Conservation (phyloP, 2,797 vertebrate genomes). For the Enteromius thamalakanensis region DNA sequence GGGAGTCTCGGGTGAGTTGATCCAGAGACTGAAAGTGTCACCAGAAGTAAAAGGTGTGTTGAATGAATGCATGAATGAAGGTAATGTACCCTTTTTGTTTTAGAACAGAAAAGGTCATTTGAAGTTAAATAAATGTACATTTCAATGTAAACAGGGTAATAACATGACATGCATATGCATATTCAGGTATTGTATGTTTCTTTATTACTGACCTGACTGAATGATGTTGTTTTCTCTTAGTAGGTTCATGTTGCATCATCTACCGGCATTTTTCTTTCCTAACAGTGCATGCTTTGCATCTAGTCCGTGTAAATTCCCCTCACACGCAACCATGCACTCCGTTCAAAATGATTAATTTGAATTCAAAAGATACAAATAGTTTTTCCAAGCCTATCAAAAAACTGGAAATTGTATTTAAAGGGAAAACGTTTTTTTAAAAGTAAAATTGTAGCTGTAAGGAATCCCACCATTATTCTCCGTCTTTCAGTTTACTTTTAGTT, state of each 20-base stretch:
- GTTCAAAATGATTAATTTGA: slow-evolving; percentile 20
- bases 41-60: slow-evolving; percentile 52
- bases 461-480: slow-evolving; percentile 28
- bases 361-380: not conserved
- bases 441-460: slow-evolving; percentile 3
- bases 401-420: not conserved
- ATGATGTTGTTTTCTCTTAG: slow-evolving; percentile 53
- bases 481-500: slow-evolving; percentile 35
- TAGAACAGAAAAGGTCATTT: slow-evolving; percentile 36
- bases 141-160: slow-evolving; percentile 44
- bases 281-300: slow-evolving; percentile 56
- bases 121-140: not conserved
- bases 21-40: slow-evolving; percentile 48
- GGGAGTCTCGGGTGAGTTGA: slow-evolving; percentile 42
- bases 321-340: slow-evolving; percentile 12
- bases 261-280: slow-evolving; percentile 28
- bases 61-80: slow-evolving; percentile 54
- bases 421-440: not conserved
- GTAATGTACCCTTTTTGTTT: slow-evolving; percentile 53
- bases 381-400: not conserved
- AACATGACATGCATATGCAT: slow-evolving; percentile 42
- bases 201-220: slow-evolving; percentile 54
- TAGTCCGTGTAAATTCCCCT: slow-evolving; percentile 19
- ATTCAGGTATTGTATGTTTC: slow-evolving; percentile 60
- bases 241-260: slow-evolving; percentile 56